phyloP scores from a whole-genome alignment of 1,140 invertebrate genomes.

The Drosophila littoralis region DNA sequence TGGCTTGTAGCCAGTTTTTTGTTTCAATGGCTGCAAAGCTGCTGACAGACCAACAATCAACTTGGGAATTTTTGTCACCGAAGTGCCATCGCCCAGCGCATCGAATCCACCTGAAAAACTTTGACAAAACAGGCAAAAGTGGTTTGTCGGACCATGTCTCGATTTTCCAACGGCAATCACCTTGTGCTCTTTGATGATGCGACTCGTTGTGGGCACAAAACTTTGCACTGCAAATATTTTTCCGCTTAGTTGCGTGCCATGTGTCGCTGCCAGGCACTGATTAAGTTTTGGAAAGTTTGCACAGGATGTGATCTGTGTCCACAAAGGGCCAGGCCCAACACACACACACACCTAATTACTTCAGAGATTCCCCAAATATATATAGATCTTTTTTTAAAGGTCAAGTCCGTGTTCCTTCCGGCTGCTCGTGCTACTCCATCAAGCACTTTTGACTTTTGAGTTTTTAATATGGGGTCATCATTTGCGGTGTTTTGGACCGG shows the following conservation, averaged over 20 bases:
- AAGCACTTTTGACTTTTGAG: constrained; percentile 46
- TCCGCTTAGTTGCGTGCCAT: constrained; percentile 79
- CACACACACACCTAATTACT: constrained; percentile 71
- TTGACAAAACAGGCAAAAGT: constrained; percentile 53
- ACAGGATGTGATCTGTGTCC: constrained; percentile 37
- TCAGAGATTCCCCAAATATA: constrained; percentile 51
- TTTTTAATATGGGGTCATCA: constrained; percentile 48
- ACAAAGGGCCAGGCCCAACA: constrained; percentile 5
- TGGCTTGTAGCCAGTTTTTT: constrained; percentile 65
- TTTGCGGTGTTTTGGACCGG: constrained; percentile 38
- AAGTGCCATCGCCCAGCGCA: constrained; percentile 69
- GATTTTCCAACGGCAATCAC: constrained; percentile 76
- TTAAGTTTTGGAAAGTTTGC: constrained; percentile 75
- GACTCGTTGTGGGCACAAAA: constrained; percentile 41
- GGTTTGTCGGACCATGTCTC: constrained; percentile 36
- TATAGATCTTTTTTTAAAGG: constrained; percentile 4
- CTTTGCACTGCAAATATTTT: constrained; percentile 74
- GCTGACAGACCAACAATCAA: constrained; percentile 83
- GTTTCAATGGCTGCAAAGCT: constrained; percentile 74
- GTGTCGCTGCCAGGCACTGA: constrained; percentile 69
- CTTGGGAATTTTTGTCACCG: constrained; percentile 81
- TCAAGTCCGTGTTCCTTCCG: constrained; percentile 2
- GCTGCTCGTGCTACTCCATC: background rate
- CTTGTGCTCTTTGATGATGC: constrained; percentile 65
- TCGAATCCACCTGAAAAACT: constrained; percentile 59